Base-by-base conservation (phyloP, 2,113 vertebrate species). In the Triplophysa siluroides region DNA sequence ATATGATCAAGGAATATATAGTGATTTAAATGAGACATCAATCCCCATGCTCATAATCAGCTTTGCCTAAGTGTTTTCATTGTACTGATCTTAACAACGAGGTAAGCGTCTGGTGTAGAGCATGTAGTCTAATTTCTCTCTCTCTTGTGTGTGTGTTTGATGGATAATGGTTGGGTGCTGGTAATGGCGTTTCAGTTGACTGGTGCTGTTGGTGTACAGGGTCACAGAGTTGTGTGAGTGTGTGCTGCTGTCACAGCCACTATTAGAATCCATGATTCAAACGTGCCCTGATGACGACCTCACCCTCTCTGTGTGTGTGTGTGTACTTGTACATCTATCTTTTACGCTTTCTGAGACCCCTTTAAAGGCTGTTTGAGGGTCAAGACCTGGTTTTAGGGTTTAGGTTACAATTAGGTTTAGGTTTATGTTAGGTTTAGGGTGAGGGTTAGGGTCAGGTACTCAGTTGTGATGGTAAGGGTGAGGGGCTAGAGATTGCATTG, bases 111-210 rank as follows among this genome's bases (percentile, higher is more conserved):
- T 64, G 23, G 62, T 64, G 43, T 50, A 76, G 43, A 63, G 23
- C 23, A 19, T 13, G 14, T 76, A 23, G 56, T 61, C 16, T 61
- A 62, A 64, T 81, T 33, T 61, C 38, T 68, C 64, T 45, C 50
- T 76, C 63, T 26, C 52, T 82, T 65, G 74, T 9, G 58, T 82
- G 84, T 82, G 38, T 68, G 74, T 9, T 58, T 90, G 90, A 91
- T 91, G 87, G 85, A 91, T 89, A 80, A 33, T 3, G 73, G 13
- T 77, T 67, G 77, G 84, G 84, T 83, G 86, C 82, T 75, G 87
- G 89, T 92, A 91, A 93, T 91, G 86, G 87, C 88, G 91, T 91
- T 91, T 90, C 88, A 90, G 86, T 88, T 87, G 86, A 92, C 79
- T 87, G 84, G 78, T 76, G 84, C 83, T 87, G 88, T 85, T 82